phyloP scores from a whole-genome alignment of 2,797 vertebrate species.

The Vespertilio murinus region DNA sequence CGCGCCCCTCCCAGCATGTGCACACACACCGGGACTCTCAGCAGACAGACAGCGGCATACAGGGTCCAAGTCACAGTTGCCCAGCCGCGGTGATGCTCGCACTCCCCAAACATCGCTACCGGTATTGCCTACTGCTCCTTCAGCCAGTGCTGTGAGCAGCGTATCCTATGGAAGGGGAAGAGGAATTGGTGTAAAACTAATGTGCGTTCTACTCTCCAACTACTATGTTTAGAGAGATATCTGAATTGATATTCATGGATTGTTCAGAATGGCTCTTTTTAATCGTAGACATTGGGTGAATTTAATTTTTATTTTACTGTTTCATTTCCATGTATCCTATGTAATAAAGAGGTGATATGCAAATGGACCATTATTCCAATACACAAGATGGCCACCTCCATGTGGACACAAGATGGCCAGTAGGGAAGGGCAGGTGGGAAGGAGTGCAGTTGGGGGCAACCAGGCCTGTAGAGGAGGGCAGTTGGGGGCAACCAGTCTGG shows the following conservation, averaged over 20 bases:
- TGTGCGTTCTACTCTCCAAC: not conserved
- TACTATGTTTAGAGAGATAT: not conserved
- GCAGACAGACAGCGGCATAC: not conserved
- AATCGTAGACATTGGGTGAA: not conserved
- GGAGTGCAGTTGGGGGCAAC: no score
- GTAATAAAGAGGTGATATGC: no score
- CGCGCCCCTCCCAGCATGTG: not conserved
- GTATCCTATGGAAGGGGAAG: not conserved
- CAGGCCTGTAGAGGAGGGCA: no score
- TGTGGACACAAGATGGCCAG: no score
- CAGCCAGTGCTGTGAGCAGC: not conserved
- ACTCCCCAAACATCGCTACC: not conserved
- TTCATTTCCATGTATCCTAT: not conserved
- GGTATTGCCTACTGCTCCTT: not conserved
- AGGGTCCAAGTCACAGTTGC: not conserved
- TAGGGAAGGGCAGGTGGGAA: no score
- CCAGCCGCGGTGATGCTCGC: not conserved
- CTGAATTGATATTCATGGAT: not conserved
- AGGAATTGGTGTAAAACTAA: not conserved
- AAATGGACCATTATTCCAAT: no score
- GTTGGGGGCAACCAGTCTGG: no score
- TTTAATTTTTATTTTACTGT: not conserved
- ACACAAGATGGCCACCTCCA: no score
- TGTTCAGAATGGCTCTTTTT: not conserved
- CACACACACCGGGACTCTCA: not conserved